These are phyloP conservation scores for Hyposmocoma kahamanoa DNA, from an alignment of 1,140 invertebrate genomes.

Conservation along the genomic window DNA sequence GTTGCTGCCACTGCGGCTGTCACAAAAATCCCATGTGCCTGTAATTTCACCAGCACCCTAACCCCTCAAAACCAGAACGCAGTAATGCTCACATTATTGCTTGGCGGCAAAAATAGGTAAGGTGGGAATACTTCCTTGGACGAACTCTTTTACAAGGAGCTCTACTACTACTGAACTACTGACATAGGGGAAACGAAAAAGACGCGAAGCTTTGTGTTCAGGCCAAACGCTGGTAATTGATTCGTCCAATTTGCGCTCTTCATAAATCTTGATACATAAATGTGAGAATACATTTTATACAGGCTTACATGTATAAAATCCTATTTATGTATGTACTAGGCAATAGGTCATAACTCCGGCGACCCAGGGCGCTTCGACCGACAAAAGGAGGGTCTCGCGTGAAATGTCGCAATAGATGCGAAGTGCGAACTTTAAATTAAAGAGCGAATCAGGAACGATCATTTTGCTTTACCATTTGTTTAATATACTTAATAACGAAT, in stretches of 20 bases:
- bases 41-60: too few species aligned
- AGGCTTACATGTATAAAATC: too few species aligned
- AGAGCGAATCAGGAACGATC: not conserved
- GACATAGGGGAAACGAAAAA: too few species aligned
- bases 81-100: too few species aligned
- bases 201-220: too few species aligned
- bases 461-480: not conserved
- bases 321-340: not conserved
- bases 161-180: too few species aligned
- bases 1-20: too few species aligned
- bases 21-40: too few species aligned
- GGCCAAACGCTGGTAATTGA: constrained; percentile 1
- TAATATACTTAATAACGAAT: not conserved
- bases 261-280: not conserved
- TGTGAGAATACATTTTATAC: not conserved
- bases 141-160: too few species aligned
- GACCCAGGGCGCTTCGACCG: not conserved
- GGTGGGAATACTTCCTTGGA: too few species aligned
- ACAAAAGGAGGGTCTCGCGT: constrained; percentile 2
- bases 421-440: constrained; percentile 9
- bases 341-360: constrained; percentile 1
- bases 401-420: constrained; percentile 5
- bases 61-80: too few species aligned
- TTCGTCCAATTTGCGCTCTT: not conserved
- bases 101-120: too few species aligned